A percentile compares a stretch with the other conserved stretches of the same genome.
These are phyloP conservation scores for Atta cephalotes DNA, from an alignment of 1,140 invertebrate species.

Conservation along the genomic window DNA sequence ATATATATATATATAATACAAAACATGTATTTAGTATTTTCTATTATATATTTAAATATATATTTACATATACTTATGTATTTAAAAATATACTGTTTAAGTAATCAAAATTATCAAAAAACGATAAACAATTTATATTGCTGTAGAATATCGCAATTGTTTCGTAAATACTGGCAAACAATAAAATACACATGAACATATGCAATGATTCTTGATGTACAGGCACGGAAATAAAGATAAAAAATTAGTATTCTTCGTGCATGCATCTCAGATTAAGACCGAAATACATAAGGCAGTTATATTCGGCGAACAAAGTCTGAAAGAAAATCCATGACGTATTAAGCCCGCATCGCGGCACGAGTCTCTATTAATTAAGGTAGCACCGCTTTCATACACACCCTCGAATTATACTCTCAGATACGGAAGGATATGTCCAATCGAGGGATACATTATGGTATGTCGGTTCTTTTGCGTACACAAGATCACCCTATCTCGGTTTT, in stretches of 20 bases:
- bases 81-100: too few relatives aligned
- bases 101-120: background rate
- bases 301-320: background rate
- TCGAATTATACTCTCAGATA: conserved; percentile 37
- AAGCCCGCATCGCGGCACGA: conserved; percentile 40
- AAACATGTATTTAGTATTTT: background rate
- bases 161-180: background rate
- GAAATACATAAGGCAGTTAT: conserved; percentile 8
- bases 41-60: too few relatives aligned
- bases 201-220: background rate
- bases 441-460: conserved; percentile 68
- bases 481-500: conserved; percentile 68
- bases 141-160: background rate
- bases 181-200: background rate
- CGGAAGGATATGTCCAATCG: conserved; percentile 43
- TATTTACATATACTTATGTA: too few relatives aligned
- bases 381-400: conserved; percentile 2
- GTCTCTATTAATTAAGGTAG: conserved; percentile 61
- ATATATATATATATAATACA: background rate
- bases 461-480: conserved; percentile 52
- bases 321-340: conserved; percentile 55
- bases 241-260: background rate
- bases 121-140: background rate
- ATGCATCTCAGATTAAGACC: background rate
- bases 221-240: background rate